These are phyloP conservation scores for Grammomys surdaster DNA, from an alignment of 2,113 vertebrate genomes.

Conservation along the genomic window DNA sequence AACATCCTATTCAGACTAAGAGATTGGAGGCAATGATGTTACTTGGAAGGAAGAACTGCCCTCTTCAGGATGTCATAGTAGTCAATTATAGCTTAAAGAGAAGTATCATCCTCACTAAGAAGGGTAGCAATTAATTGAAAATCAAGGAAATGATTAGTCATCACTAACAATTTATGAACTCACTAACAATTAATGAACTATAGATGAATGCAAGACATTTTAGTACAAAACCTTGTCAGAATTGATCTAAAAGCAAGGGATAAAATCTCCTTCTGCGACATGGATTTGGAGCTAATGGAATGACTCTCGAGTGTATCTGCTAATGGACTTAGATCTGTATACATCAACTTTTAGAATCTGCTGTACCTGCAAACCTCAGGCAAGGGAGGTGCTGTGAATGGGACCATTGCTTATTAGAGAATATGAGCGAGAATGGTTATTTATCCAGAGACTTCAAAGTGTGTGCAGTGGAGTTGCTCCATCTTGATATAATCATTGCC, in stretches of 20 bases:
- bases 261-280: neutral
- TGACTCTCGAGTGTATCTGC: neutral
- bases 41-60: neutral
- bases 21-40: neutral
- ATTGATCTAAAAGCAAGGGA: neutral
- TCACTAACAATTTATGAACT: neutral
- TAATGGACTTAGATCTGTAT: neutral
- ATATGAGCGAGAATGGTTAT: neutral
- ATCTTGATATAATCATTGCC: neutral
- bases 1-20: neutral
- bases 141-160: neutral
- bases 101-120: neutral
- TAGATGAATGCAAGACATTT: neutral
- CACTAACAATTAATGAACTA: neutral
- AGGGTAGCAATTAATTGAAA: neutral
- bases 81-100: neutral
- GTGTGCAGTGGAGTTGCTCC: neutral
- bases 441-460: neutral
- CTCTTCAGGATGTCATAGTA: neutral
- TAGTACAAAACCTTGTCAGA: neutral
- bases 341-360: neutral
- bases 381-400: too few relatives aligned
- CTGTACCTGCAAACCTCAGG: neutral
- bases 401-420: neutral
- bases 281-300: neutral